Evolutionary conservation across 2,888 invertebrate genomes (phyloP), one percentile per base, ranked within the genome.

Genomic region (Drosophila quinaria): DNA sequence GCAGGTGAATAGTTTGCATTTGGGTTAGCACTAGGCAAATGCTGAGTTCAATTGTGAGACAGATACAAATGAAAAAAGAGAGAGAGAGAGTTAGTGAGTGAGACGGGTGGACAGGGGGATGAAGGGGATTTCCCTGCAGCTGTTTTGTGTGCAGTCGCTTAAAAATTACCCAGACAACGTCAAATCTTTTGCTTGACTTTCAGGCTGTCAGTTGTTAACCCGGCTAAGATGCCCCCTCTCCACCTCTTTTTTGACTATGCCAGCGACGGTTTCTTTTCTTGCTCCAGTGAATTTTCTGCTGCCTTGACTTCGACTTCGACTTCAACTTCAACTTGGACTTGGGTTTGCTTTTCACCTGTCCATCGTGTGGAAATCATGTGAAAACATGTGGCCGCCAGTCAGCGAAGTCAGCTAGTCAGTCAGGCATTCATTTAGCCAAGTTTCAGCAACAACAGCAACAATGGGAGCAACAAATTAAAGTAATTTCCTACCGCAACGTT

Each of bases 301-400:
- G 69, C 61, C 61, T 77, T 52, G 63, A 25, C 47, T 61, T 42
- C 72, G 61, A 17, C 50, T 42, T 19, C 10, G 55, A 41, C 39
- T 51, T 41, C 50, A 59, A 52, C 60, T 62, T 47, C 39, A 66
- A 51, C 56, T 81, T 72, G 66, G 77, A 80, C 72, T 71, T 84
- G 74, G 68, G 64, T 74, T 64, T 72, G 85, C 88, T 86, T 86
- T 86, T 90, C 90, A 86, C 85, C 85, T 86, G 90, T 86, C 85
- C 89, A 83, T 82, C 87, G 86, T 80, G 83, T 86, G 85, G 90
- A 86, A 86, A 86, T 90, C 85, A 86, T 86, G 85, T 86, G 90
- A 86, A 86, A 86, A 86, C 85, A 89, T 86, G 90, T 86, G 89
- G 83, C 87, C 75, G 82, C 81, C 82, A 75, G 76, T 63, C 74